Base-by-base conservation (phyloP, 2,113 vertebrate genomes). In the Hypocryptadius cinnamomeus region DNA sequence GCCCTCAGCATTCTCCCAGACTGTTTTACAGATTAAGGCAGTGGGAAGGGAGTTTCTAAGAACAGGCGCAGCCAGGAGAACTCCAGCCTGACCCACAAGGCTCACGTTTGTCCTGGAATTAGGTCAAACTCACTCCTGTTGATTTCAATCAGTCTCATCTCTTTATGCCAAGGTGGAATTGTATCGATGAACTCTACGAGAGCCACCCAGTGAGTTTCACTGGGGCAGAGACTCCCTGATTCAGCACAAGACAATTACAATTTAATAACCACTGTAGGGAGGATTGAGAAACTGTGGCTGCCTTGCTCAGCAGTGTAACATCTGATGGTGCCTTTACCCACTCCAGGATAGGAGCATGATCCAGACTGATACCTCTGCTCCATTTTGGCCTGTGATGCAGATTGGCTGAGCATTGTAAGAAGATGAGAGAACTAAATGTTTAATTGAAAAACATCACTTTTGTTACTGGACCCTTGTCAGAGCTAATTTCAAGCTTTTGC, bases 181-280 rank as follows among this genome's bases (percentile, higher is more conserved):
- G 71, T 79, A 95, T 94, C 10, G 27, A 91, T 93, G 87, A 85
- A 94, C 90, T 84, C 83, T 21, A 20, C 2, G 6, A 79, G 74
- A 96, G 93, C 91, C 90, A 74, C 79, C 76, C 63, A 30, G 53
- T 79, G 90, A 96, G 96, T 96, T 96, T 96, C 68, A 54, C 85
- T 92, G 65, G 82, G 82, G 82, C 48, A 80, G 79, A 79, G 85
- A 93, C 85, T 95, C 68, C 65, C 93, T 96, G 93, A 94, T 85
- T 94, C 96, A 94, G 94, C 93, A 84, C 76, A 50, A 90, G 92
- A 56, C 87, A 88, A 94, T 91, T 95, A 78, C 48, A 64, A 8
- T 85, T 80, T 95, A 96, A 95, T 93, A 96, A 94, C 60, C 76
- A 84, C 82, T 77, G 85, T 77, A 87, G 68, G 33, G 40, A 94